A percentile compares a stretch with the other conserved stretches of the same genome.
These are phyloP conservation scores for Callimorpha dominula DNA, from an alignment of 2,888 invertebrate genomes.

Conservation along the genomic window DNA sequence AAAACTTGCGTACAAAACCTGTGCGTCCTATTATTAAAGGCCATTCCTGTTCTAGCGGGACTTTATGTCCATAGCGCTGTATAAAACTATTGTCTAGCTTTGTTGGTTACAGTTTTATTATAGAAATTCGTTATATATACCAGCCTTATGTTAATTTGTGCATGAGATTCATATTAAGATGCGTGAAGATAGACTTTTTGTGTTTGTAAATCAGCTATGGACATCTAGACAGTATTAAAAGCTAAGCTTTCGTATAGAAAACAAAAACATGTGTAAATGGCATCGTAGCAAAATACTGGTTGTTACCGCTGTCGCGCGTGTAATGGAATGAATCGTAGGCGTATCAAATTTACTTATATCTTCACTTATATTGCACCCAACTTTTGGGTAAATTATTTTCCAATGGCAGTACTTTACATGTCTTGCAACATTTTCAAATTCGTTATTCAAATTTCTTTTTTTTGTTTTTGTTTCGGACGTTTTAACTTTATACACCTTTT, in stretches of 20 bases:
- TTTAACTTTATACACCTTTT: conserved; percentile 47
- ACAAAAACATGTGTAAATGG: conserved; percentile 69
- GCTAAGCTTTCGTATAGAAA: conserved; percentile 72
- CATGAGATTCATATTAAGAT: conserved; percentile 35
- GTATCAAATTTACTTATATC: conserved; percentile 66
- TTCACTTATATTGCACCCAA: conserved; percentile 57
- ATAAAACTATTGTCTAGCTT: conserved; percentile 24
- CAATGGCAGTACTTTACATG: conserved; percentile 41
- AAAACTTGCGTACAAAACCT: conserved; percentile 56
- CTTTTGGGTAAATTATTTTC: conserved; percentile 30
- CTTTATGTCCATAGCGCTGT: conserved; percentile 54
- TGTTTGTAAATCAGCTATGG: conserved; percentile 36
- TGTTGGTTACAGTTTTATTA: conserved; percentile 11
- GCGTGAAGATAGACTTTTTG: not conserved
- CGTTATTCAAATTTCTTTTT: conserved; percentile 34
- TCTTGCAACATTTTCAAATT: conserved; percentile 34
- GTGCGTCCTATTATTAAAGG: conserved; percentile 59
- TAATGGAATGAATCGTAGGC: conserved; percentile 78
- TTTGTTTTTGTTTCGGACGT: conserved; percentile 41
- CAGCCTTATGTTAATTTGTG: conserved; percentile 31
- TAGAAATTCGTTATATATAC: conserved; percentile 43
- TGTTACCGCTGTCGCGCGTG: conserved; percentile 60
- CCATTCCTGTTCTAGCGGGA: conserved; percentile 59
- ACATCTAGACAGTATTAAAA: conserved; percentile 61
- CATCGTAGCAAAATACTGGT: conserved; percentile 79